phyloP scores from a whole-genome alignment of 2,888 invertebrate species.

The Sylvicola fuscatus region DNA sequence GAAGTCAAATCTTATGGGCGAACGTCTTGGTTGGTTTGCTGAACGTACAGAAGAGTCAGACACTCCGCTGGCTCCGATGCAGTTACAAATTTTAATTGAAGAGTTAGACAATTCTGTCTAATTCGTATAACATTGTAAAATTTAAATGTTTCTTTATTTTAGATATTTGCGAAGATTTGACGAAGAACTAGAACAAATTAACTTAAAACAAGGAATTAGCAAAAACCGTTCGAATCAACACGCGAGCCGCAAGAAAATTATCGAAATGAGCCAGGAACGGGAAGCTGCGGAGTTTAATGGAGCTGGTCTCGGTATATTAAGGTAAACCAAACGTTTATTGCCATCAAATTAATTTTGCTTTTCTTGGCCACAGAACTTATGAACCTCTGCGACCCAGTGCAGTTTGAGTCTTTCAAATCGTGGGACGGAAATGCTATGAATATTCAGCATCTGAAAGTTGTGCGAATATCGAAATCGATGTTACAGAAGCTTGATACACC shows the following conservation, averaged over 20 bases:
- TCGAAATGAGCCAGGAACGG: conserved; percentile 51
- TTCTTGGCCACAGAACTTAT: conserved; percentile 13
- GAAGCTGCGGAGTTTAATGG: conserved; percentile 55
- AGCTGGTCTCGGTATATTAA: conserved; percentile 62
- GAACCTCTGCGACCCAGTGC: conserved; percentile 17
- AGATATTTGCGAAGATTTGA: conserved; percentile 42
- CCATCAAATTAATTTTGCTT: neutral
- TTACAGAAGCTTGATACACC: too few species aligned
- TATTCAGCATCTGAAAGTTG: conserved; percentile 23
- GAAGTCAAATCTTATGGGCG: conserved; percentile 51
- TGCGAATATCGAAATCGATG: conserved; percentile 15
- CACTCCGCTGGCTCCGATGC: conserved; percentile 33
- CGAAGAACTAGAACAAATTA: conserved; percentile 59
- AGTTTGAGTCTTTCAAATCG: conserved; percentile 17
- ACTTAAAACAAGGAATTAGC: conserved; percentile 53
- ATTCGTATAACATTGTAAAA: neutral
- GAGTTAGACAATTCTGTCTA: conserved; percentile 25
- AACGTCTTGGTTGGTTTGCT: conserved; percentile 62
- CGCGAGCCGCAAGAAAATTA: conserved; percentile 56
- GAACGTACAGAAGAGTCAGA: conserved; percentile 34
- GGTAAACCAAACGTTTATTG: conserved; percentile 24
- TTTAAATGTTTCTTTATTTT: conserved; percentile 16
- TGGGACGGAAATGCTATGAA: conserved; percentile 25
- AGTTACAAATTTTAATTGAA: conserved; percentile 35
- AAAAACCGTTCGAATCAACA: conserved; percentile 50